Evolutionary conservation across 2,113 vertebrate genomes (phyloP).

Genomic region (Myrmecobius fasciatus): DNA sequence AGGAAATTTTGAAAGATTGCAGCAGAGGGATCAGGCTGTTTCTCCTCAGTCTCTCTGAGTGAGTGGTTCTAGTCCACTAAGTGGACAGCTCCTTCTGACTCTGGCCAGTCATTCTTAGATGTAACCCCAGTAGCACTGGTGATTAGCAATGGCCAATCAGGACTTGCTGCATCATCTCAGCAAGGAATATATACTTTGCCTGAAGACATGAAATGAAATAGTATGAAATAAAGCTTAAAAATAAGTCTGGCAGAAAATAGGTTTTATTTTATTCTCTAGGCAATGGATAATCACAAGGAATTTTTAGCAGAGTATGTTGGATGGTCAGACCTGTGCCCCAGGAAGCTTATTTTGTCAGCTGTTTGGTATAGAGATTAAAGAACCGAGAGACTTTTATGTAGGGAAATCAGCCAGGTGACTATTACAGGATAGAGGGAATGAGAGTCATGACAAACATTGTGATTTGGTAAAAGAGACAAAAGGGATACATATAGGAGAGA

Average conservation of each 20-base stretch:
- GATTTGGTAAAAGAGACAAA: background rate
- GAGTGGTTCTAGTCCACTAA: background rate
- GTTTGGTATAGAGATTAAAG: background rate
- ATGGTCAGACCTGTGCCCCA: background rate
- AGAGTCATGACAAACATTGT: background rate
- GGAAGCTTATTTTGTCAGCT: background rate
- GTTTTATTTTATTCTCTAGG: background rate
- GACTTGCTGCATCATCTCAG: background rate
- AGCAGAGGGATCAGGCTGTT: background rate
- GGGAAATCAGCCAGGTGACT: background rate
- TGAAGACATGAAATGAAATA: background rate
- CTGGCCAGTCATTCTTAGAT: background rate
- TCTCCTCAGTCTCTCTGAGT: background rate
- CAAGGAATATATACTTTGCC: background rate
- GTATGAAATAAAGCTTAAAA: background rate
- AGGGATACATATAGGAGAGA: background rate
- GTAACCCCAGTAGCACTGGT: background rate
- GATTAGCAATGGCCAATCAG: background rate
- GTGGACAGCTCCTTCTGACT: background rate
- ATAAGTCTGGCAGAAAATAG: background rate
- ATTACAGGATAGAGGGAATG: background rate
- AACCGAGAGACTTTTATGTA: background rate
- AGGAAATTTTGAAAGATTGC: background rate
- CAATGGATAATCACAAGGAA: background rate
- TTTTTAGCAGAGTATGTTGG: background rate